phyloP scores from a whole-genome alignment of 1,140 invertebrate genomes.

The Hypsibius dujardini region DNA sequence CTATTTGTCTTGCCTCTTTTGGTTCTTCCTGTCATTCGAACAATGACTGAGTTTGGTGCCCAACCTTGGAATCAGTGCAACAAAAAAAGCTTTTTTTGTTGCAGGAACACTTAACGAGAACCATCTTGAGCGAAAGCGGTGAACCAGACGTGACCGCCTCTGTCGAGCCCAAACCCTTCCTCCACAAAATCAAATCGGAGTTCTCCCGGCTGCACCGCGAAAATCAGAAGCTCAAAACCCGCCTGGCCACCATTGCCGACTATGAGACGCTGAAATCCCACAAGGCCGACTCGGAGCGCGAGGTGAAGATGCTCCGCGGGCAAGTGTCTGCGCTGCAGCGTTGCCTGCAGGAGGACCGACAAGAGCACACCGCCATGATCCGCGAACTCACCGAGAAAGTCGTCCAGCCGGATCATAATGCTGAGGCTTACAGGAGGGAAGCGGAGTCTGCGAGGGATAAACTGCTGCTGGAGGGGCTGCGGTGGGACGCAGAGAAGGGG shows the following conservation, averaged over 20 bases:
- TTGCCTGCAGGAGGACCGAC: not conserved
- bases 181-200: constrained; percentile 10
- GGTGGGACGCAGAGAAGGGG: not conserved
- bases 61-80: too few relatives aligned
- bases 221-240: constrained; percentile 13
- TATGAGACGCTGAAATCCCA: not conserved
- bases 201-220: constrained; percentile 14
- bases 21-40: too few relatives aligned
- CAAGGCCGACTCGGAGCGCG: not conserved
- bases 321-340: not conserved
- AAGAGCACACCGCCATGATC: constrained; percentile 10
- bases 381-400: constrained; percentile 12
- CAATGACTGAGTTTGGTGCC: too few relatives aligned
- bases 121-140: not conserved
- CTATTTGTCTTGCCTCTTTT: too few relatives aligned
- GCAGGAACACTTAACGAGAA: constrained; percentile 6
- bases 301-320: not conserved
- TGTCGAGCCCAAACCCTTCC: constrained; percentile 1
- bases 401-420: not conserved
- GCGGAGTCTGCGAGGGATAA: constrained; percentile 4
- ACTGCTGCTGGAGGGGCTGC: not conserved
- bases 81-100: not conserved
- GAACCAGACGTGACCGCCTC: not conserved
- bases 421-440: not conserved
- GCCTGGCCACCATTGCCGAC: not conserved